phyloP scores from a whole-genome alignment of 2,797 vertebrate species.

The Tympanoctomys barrerae region DNA sequence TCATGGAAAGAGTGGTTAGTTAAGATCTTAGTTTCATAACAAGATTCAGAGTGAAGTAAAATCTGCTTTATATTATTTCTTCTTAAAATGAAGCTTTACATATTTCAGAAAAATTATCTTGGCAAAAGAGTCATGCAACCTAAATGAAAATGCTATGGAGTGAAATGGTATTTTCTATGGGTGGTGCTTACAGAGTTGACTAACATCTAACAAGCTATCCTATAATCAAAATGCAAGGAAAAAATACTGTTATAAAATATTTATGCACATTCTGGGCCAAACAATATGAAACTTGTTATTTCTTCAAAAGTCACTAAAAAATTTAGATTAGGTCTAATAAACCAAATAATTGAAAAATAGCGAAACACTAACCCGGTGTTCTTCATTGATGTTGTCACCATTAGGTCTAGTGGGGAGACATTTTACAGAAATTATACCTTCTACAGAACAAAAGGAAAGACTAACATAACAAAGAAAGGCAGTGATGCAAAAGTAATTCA shows the following conservation, averaged over 20 bases:
- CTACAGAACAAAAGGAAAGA: background rate
- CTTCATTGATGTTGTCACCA: background rate
- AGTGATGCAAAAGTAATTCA: background rate
- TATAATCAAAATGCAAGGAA: background rate
- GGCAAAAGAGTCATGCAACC: background rate
- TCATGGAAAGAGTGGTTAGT: background rate
- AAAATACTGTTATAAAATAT: background rate
- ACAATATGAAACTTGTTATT: background rate
- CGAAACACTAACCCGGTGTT: background rate
- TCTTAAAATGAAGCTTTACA: background rate
- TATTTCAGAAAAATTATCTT: conserved; percentile 24
- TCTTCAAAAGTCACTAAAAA: background rate
- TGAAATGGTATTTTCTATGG: background rate
- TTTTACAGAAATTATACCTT: background rate
- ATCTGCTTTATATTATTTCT: conserved; percentile 44
- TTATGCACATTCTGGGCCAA: background rate
- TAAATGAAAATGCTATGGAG: background rate
- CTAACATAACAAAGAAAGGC: background rate
- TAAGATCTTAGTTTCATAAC: conserved; percentile 12
- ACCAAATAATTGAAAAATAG: background rate
- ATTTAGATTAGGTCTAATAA: background rate
- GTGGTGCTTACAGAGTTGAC: background rate
- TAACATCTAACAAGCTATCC: background rate
- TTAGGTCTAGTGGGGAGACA: background rate
- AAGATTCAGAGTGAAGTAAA: background rate